Evolutionary conservation across 2,888 invertebrate genomes (phyloP).

Genomic region (Dryobota labecula): DNA sequence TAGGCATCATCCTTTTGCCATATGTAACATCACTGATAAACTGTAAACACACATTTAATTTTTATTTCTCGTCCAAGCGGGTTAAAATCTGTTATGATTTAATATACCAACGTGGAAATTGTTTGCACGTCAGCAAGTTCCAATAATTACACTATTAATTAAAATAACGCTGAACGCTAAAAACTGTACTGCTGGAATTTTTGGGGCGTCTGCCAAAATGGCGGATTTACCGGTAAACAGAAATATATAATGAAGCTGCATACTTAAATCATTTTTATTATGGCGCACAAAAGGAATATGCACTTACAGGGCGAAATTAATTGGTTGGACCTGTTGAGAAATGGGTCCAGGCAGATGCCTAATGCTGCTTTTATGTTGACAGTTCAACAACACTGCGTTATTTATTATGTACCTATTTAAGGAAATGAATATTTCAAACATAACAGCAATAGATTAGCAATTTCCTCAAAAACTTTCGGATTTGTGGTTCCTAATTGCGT

Average conservation of each 20-base stretch:
- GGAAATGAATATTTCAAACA: background rate
- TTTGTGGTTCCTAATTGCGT: too few species aligned
- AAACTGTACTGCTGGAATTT: constrained; percentile 16
- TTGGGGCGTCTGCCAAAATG: constrained; percentile 36
- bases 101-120: constrained; percentile 3
- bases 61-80: background rate
- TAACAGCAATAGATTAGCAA: background rate
- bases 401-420: too few species aligned
- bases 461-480: background rate
- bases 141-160: constrained; percentile 50
- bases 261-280: constrained; percentile 50
- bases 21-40: background rate
- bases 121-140: constrained; percentile 14
- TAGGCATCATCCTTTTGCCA: too few species aligned
- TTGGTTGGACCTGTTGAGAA: background rate
- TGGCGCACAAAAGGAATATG: background rate
- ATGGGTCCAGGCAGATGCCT: background rate
- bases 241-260: constrained; percentile 21
- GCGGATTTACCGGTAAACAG: constrained; percentile 20
- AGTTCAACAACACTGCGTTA: too few species aligned
- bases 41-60: background rate
- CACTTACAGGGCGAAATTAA: background rate
- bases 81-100: background rate
- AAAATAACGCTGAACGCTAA: constrained; percentile 31
- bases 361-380: too few species aligned